A percentile compares a stretch with the other conserved stretches of the same genome.
Evolutionary conservation across 2,888 invertebrate genomes (phyloP).

Genomic region (Andrena trimmerana): DNA sequence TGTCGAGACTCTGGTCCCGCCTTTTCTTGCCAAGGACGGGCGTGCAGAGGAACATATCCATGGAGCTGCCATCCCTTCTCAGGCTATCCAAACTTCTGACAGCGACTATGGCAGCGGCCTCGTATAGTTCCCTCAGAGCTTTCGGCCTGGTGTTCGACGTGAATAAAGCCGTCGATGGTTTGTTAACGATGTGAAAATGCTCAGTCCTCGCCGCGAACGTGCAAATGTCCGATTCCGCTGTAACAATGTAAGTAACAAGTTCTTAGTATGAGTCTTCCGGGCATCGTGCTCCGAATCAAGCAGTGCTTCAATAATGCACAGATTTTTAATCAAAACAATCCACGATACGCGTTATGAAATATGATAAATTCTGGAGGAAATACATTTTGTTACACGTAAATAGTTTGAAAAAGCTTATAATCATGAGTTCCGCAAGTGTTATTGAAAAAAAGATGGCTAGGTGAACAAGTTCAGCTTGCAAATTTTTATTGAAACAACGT

Average conservation of each 20-base stretch:
- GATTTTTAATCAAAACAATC: neutral
- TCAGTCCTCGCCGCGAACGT: conserved; percentile 93
- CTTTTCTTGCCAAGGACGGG: conserved; percentile 91
- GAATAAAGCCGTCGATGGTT: conserved; percentile 91
- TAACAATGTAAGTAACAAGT: conserved; percentile 40
- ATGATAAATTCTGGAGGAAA: no score
- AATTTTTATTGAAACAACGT: no score
- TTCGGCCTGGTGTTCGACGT: conserved; percentile 90
- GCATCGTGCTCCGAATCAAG: no score
- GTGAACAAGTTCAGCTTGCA: no score
- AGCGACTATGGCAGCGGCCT: conserved; percentile 90
- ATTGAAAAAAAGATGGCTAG: no score
- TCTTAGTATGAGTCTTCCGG: neutral
- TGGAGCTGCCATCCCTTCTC: conserved; percentile 88
- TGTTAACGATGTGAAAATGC: conserved; percentile 91
- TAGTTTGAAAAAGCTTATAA: no score
- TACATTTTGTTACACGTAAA: no score
- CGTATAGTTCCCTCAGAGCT: conserved; percentile 92
- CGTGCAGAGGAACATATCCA: conserved; percentile 91
- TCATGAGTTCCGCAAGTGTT: no score
- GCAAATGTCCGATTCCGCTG: conserved; percentile 97
- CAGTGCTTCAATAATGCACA: neutral
- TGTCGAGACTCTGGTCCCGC: conserved; percentile 91
- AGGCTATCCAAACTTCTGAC: conserved; percentile 89
- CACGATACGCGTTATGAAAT: no score